A percentile compares a stretch with the other conserved stretches of the same genome.
Evolutionary conservation across 92 coral and sea anemone genomes (phyloP).

Genomic region (Galaxea fascicularis): DNA sequence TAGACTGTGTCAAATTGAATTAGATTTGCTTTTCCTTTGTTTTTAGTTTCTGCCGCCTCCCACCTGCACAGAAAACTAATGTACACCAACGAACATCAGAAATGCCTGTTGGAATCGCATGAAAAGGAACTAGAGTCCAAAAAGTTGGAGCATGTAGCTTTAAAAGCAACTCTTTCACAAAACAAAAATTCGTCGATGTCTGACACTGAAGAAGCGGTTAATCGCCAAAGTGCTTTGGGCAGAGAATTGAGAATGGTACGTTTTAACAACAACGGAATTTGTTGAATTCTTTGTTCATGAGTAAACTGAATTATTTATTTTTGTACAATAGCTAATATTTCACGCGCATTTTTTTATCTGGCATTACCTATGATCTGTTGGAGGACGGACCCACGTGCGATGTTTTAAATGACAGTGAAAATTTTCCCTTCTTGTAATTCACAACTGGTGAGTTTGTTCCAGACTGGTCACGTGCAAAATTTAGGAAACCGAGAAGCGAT

Average conservation of each 20-base stretch:
- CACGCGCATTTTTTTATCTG: not conserved
- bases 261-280: no score
- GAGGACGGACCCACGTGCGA: no score
- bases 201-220: slow-evolving; percentile 24
- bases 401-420: no score
- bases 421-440: no score
- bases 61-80: slow-evolving; percentile 85
- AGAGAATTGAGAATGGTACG: slow-evolving; percentile 85
- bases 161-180: slow-evolving; percentile 71
- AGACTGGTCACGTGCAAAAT: no score
- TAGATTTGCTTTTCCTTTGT: not conserved
- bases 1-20: no score
- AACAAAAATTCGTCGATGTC: slow-evolving; percentile 47
- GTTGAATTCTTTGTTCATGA: no score
- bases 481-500: no score
- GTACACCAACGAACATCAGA: slow-evolving; percentile 92
- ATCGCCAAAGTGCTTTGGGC: slow-evolving; percentile 53
- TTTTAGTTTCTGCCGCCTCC: slow-evolving; percentile 76
- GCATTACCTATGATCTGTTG: not conserved
- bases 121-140: slow-evolving; percentile 69
- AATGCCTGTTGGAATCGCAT: slow-evolving; percentile 74
- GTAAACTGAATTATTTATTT: no score
- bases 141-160: slow-evolving; percentile 70
- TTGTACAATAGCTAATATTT: no score
- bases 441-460: no score